phyloP scores from a whole-genome alignment of 1,140 invertebrate species.

The Drosophila arizonae region DNA sequence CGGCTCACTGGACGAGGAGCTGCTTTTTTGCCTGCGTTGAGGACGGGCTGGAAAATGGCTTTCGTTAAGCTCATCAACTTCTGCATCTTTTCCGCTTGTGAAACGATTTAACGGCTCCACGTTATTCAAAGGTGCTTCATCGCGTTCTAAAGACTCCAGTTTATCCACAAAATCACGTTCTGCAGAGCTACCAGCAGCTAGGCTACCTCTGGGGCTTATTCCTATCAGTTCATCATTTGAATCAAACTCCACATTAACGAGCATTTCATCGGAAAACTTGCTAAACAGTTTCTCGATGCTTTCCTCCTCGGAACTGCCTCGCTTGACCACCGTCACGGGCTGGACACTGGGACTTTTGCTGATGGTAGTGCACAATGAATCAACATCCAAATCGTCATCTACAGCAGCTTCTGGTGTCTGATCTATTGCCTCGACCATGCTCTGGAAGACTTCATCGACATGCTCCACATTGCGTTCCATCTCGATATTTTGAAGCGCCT shows the following conservation, averaged over 20 bases:
- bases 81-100: background rate
- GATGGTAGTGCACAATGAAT: constrained; percentile 74
- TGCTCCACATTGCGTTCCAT: constrained; percentile 31
- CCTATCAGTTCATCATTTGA: constrained; percentile 75
- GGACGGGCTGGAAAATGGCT: constrained; percentile 65
- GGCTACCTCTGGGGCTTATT: constrained; percentile 49
- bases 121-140: constrained; percentile 33
- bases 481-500: constrained; percentile 43
- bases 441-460: constrained; percentile 60
- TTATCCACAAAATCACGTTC: constrained; percentile 66
- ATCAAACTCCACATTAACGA: constrained; percentile 77
- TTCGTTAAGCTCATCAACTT: constrained; percentile 40
- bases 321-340: constrained; percentile 64
- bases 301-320: constrained; percentile 76
- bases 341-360: constrained; percentile 79
- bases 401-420: constrained; percentile 4
- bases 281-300: constrained; percentile 79
- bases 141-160: constrained; percentile 59
- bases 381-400: constrained; percentile 59
- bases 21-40: constrained; percentile 70
- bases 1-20: constrained; percentile 72
- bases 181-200: constrained; percentile 22
- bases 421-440: constrained; percentile 54
- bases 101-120: constrained; percentile 9
- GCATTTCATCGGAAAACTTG: constrained; percentile 75